Base-by-base conservation (phyloP, 2,113 vertebrate genomes). In the Apistogramma diplotaenia region DNA sequence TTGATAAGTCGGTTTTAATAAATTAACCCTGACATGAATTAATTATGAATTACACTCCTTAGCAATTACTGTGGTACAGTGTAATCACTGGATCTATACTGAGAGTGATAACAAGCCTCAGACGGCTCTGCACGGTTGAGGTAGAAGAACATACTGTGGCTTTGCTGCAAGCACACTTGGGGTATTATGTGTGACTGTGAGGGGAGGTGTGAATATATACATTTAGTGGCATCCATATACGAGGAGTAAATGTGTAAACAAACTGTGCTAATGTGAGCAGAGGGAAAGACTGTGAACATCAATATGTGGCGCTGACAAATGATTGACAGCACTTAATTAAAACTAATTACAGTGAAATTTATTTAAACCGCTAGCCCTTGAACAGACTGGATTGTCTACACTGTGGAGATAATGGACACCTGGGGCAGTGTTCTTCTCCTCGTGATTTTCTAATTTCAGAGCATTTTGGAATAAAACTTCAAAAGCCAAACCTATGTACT, bases 1-100 rank as follows among this genome's bases (percentile, higher is more conserved):
- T 93, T 94, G 87, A 95, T 92, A 80, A 90, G 86, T 73, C 79
- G 79, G 84, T 93, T 94, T 93, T 89, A 93, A 94, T 94, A 93
- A 93, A 94, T 94, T 91, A 95, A 91, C 91, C 90, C 87, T 37
- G 40, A 78, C 83, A 91, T 94, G 82, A 94, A 94, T 95, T 87
- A 90, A 78, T 92, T 86, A 94, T 88, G 85, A 94, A 83, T 93
- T 89, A 93, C 89, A 92, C 89, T 89, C 70, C 84, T 86, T 85
- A 76, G 90, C 90, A 92, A 93, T 93, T 93, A 93, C 86, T 82
- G 87, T 79, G 85, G 74, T 59, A 82, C 70, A 77, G 77, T 87
- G 79, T 77, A 65, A 79, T 91, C 85, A 91, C 82, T 88, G 85
- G 82, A 81, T 90, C 82, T 90, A 89, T 91, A 89, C 70, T 79